Conservation (phyloP, 2,797 vertebrate genomes). For the Coregonus ussuriensis region DNA sequence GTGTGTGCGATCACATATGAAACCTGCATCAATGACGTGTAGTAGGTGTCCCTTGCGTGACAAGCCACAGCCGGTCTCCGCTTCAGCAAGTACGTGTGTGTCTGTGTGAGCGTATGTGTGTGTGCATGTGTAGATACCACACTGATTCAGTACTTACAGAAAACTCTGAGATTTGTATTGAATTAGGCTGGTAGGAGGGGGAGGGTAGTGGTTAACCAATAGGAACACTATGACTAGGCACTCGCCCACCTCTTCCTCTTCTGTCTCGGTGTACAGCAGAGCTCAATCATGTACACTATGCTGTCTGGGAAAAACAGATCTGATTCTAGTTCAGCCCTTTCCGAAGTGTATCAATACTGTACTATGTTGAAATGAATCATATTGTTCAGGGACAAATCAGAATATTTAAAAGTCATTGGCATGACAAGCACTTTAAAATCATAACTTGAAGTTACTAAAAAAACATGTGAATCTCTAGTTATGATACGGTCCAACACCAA, state of each 20-base stretch:
- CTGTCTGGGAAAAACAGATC: background rate
- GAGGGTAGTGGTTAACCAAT: conserved; percentile 73
- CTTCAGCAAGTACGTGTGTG: background rate
- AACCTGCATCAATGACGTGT: background rate
- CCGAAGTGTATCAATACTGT: too few relatives aligned
- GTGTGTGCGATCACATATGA: background rate
- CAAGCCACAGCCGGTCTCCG: too few relatives aligned
- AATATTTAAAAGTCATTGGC: background rate
- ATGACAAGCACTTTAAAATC: too few relatives aligned
- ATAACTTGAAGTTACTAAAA: too few relatives aligned
- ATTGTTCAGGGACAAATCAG: background rate
- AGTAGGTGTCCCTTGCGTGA: too few relatives aligned
- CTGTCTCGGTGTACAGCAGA: background rate
- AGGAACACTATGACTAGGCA: conserved; percentile 65
- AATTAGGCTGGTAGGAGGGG: conserved; percentile 12
- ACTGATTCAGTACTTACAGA: conserved; percentile 60
- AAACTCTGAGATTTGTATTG: conserved; percentile 73
- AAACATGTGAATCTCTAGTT: too few relatives aligned
- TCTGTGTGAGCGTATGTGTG: background rate
- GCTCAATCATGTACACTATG: background rate
- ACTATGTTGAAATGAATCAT: background rate
- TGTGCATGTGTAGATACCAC: conserved; percentile 42
- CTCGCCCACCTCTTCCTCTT: background rate
- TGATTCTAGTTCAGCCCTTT: background rate
- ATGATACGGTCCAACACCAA: too few relatives aligned